A percentile compares a stretch with the other conserved stretches of the same genome.
phyloP scores from a whole-genome alignment of 2,888 invertebrate genomes.

The Anaspis maculata region DNA sequence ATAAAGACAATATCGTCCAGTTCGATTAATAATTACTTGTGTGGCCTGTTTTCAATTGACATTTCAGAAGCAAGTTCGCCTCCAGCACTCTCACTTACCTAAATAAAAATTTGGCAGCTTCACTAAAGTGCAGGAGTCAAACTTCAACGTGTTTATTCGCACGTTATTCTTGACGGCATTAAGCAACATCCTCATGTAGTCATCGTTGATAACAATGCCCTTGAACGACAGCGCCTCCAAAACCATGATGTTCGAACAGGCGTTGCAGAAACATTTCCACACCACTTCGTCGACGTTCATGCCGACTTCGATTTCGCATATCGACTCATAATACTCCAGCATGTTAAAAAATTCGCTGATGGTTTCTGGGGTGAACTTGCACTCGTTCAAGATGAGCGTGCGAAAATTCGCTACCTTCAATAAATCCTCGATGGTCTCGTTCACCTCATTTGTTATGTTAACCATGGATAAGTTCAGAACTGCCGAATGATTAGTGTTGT shows the following conservation, averaged over 20 bases:
- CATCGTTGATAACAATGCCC: slow-evolving; percentile 30
- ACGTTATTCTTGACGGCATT: slow-evolving; percentile 28
- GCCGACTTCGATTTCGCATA: slow-evolving; percentile 30
- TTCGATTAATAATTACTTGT: too few relatives aligned
- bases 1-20: too few relatives aligned
- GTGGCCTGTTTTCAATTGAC: too few relatives aligned
- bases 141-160: slow-evolving; percentile 32
- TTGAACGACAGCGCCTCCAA: slow-evolving; percentile 32
- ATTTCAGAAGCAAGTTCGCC: too few relatives aligned
- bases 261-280: slow-evolving; percentile 33
- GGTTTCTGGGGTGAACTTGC: slow-evolving; percentile 31
- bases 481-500: slow-evolving; percentile 35
- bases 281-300: slow-evolving; percentile 31
- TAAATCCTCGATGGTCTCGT: slow-evolving; percentile 35
- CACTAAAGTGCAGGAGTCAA: slow-evolving; percentile 31
- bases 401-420: slow-evolving; percentile 35
- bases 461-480: slow-evolving; percentile 30
- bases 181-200: slow-evolving; percentile 30
- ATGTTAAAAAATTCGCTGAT: slow-evolving; percentile 35
- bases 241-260: slow-evolving; percentile 27
- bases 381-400: slow-evolving; percentile 30
- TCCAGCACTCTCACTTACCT: too few relatives aligned
- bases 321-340: slow-evolving; percentile 35
- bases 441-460: slow-evolving; percentile 33
- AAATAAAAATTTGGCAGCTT: slow-evolving; percentile 34